phyloP scores from a whole-genome alignment of 1,140 invertebrate genomes.

The Tetraneura akinire region DNA sequence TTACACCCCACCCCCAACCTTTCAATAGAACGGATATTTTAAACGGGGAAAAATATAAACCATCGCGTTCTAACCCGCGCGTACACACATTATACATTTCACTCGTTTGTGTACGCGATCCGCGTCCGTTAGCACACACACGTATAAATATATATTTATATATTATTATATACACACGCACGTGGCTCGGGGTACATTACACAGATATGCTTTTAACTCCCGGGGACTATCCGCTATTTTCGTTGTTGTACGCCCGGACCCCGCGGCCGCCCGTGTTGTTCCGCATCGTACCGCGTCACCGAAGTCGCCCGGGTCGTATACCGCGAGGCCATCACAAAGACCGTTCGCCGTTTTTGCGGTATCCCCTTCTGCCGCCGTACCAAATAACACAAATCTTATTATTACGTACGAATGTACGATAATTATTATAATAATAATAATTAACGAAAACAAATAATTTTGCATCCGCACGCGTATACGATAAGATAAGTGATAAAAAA shows the following conservation, averaged over 20 bases:
- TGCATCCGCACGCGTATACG: too few species aligned
- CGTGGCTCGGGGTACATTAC: conserved; percentile 48
- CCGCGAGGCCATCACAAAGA: neutral
- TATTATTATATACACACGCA: too few species aligned
- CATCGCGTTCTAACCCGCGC: neutral
- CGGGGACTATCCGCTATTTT: conserved; percentile 41
- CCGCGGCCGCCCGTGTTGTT: neutral
- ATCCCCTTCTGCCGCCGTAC: neutral
- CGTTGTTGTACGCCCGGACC: conserved; percentile 6
- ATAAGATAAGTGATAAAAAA: too few species aligned
- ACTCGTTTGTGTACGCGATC: conserved; percentile 12
- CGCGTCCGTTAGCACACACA: neutral
- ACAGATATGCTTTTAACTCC: conserved; percentile 50
- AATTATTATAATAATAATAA: too few species aligned
- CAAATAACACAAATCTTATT: neutral
- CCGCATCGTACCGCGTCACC: neutral
- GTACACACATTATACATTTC: too few species aligned
- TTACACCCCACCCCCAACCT: too few species aligned
- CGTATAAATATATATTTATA: neutral
- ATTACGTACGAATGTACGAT: too few species aligned
- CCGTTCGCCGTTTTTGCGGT: neutral
- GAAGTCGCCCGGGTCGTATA: neutral
- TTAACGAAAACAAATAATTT: too few species aligned
- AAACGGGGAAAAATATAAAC: too few species aligned
- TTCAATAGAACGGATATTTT: too few species aligned